Base-by-base conservation (phyloP, 1,140 invertebrate genomes). In the Plodia interpunctella region DNA sequence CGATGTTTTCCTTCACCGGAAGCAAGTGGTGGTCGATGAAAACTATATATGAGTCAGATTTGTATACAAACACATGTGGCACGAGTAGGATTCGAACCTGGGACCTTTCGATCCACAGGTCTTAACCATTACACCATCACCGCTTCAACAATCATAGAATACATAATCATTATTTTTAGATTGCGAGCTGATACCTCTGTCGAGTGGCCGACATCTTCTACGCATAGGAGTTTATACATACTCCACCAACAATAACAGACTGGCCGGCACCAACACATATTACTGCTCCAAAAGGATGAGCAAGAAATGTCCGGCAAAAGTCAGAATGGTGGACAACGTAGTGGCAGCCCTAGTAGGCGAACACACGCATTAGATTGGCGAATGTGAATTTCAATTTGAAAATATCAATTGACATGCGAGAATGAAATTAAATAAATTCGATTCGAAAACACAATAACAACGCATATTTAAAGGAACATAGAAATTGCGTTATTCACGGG, bases 251-350 rank as follows among this genome's bases (percentile, higher is more conserved):
- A 60, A 60, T 30, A 61, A 56, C 11, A 57, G 72, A 5, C 55
- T 76, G 5, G 35, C 52, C 4, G 71, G 78, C 8, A 54, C 55
- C 8, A 65, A 59, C 0, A 79, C 70, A 0, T 84, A 78, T 77
- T 82, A 84, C 54, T 84, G 81, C 38, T 84, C 81, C 0, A 80
- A 82, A 44, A 59, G 81, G 8, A 25, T 82, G 13, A 80, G 77
- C 62, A 78, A 71, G 32, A 79, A 70, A 21, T 84, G 81, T 49
- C 70, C 67, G 0, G 79, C 65, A 0, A 66, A 67, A 17, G 68
- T 82, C 1, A 76, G 64, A 55, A 78, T 76, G 70, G 59, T 62
- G 19, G 53, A 71, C 9, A 61, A 65, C 9, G 62, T 49, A 1
- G 56, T 76, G 1, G 44, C 63, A 5, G 28, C 56, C 8, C 49